phyloP scores from a whole-genome alignment of 2,113 vertebrate species.

The Chamaea fasciata region DNA sequence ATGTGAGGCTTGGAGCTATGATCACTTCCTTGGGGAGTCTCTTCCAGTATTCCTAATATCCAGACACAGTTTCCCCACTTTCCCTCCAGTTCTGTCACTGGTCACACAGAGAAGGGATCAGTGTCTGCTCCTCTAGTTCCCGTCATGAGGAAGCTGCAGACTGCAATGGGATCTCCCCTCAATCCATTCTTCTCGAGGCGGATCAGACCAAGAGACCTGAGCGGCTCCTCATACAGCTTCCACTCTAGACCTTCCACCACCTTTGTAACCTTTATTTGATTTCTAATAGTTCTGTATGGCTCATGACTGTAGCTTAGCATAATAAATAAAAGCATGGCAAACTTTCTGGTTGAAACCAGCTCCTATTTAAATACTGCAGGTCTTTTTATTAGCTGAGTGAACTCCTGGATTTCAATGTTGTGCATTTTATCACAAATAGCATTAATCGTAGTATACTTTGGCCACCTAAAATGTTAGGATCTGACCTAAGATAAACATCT shows the following conservation, averaged over 20 bases:
- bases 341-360: not conserved
- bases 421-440: not conserved
- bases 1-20: not conserved
- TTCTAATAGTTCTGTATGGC: not conserved
- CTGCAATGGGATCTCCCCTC: not conserved
- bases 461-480: not conserved
- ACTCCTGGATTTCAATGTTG: not conserved
- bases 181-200: not conserved
- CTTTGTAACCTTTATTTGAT: not conserved
- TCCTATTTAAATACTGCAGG: not conserved
- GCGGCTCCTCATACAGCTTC: not conserved
- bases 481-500: not conserved
- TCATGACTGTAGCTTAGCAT: not conserved
- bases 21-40: not conserved
- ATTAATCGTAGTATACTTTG: not conserved
- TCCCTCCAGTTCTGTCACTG: not conserved
- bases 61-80: not conserved
- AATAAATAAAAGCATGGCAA: not conserved
- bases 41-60: not conserved
- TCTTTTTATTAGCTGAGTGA: not conserved
- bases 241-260: not conserved
- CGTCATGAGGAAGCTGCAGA: rapidly evolving
- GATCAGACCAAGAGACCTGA: not conserved
- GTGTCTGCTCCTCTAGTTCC: not conserved
- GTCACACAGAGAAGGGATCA: not conserved